Conservation (phyloP, 2,888 invertebrate genomes). For the Lacanobia wlatinum region DNA sequence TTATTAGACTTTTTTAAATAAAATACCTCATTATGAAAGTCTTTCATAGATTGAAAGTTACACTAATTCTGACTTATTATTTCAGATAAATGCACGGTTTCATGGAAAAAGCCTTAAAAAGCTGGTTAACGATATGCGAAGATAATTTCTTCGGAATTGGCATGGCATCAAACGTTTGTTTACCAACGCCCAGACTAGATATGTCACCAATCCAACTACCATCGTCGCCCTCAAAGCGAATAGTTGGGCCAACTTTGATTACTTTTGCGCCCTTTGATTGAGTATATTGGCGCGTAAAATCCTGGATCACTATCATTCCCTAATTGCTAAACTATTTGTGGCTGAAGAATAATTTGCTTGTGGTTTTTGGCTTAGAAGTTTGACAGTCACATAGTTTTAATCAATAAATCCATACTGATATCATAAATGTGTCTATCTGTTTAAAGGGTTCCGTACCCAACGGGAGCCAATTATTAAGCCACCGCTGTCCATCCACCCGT, state of each 20-base stretch:
- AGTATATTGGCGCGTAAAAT: conserved; percentile 50
- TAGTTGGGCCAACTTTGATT: conserved; percentile 60
- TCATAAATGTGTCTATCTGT: no score
- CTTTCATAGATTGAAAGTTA: no score
- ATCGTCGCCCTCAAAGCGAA: conserved; percentile 40
- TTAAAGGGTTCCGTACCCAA: no score
- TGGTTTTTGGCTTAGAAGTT: conserved; percentile 6
- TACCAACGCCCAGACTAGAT: conserved; percentile 5
- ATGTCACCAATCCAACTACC: conserved; percentile 38
- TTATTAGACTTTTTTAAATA: no score
- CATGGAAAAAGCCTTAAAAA: no score
- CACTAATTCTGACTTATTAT: no score
- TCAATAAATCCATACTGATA: not conserved
- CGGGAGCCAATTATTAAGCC: no score
- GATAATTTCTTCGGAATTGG: not conserved
- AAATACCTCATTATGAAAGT: no score
- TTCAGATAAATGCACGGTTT: no score
- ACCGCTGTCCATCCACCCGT: no score
- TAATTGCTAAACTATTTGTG: conserved; percentile 40
- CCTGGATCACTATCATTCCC: conserved; percentile 13
- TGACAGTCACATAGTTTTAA: not conserved
- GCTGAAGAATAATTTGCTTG: conserved; percentile 7
- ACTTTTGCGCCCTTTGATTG: conserved; percentile 51
- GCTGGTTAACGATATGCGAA: no score
- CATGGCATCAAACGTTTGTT: conserved; percentile 5